These are phyloP conservation scores for Corbicula japonica DNA, from an alignment of 2,888 invertebrate species.

Conservation along the genomic window DNA sequence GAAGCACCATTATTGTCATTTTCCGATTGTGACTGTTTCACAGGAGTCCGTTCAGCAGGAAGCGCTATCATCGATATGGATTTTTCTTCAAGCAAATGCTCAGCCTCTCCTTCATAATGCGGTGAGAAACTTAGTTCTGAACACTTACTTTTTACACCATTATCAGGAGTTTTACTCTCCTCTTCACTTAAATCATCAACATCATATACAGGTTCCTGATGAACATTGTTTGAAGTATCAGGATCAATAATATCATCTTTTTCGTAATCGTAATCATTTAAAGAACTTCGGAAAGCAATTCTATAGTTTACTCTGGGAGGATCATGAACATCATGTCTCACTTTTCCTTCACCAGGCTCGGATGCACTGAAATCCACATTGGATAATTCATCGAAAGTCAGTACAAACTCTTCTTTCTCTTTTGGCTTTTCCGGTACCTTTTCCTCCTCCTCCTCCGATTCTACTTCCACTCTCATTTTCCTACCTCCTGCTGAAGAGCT, in stretches of 20 bases:
- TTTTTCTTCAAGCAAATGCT: slow-evolving; percentile 79
- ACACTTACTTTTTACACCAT: slow-evolving; percentile 68
- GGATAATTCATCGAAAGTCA: slow-evolving; percentile 78
- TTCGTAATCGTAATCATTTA: slow-evolving; percentile 20
- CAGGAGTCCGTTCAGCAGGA: slow-evolving; percentile 70
- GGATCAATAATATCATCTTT: slow-evolving; percentile 20
- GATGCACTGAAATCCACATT: slow-evolving; percentile 68
- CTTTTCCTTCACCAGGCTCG: slow-evolving; percentile 53
- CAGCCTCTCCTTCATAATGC: slow-evolving; percentile 74
- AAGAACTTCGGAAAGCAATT: slow-evolving; percentile 58
- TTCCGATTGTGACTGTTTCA: slow-evolving; percentile 31
- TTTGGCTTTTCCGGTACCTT: slow-evolving; percentile 36
- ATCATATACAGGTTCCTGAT: slow-evolving; percentile 43
- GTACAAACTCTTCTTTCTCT: slow-evolving; percentile 80
- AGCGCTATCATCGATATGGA: slow-evolving; percentile 77
- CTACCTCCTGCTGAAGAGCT: slow-evolving; percentile 1
- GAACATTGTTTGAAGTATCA: slow-evolving; percentile 27
- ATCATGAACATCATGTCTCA: slow-evolving; percentile 23
- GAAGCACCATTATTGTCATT: slow-evolving; percentile 33
- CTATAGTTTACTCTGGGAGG: slow-evolving; percentile 55
- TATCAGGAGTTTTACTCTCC: slow-evolving; percentile 32
- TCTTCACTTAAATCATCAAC: slow-evolving; percentile 33
- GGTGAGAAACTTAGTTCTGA: slow-evolving; percentile 77
- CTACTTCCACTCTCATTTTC: not conserved
- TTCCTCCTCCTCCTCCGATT: slow-evolving; percentile 1